Conservation (phyloP, 1,140 invertebrate genomes). For the Leguminivora glycinivorella region DNA sequence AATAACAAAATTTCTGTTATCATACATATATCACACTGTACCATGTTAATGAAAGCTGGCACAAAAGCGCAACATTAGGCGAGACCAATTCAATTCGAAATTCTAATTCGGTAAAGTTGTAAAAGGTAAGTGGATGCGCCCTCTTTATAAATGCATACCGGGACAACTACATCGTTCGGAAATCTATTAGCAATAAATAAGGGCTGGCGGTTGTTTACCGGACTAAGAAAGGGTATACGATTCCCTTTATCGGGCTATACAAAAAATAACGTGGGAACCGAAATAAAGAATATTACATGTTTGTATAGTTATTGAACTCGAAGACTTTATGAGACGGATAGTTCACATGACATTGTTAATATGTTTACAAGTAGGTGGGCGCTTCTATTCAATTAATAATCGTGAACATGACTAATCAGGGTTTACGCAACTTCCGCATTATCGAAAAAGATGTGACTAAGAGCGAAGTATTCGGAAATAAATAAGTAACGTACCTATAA, state of each 20-base stretch:
- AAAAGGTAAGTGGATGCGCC: constrained; percentile 54
- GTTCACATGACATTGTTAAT: constrained; percentile 33
- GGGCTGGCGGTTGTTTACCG: constrained; percentile 64
- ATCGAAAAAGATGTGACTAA: constrained; percentile 24
- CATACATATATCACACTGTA: too few relatives aligned
- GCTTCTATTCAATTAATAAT: constrained; percentile 12
- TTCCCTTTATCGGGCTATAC: constrained; percentile 70
- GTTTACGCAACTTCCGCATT: constrained; percentile 19
- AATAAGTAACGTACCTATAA: constrained; percentile 21
- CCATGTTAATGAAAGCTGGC: not conserved
- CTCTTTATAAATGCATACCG: constrained; percentile 59
- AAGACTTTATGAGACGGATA: constrained; percentile 44
- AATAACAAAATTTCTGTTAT: too few relatives aligned
- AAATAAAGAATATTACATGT: constrained; percentile 68
- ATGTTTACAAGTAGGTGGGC: not conserved
- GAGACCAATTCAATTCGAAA: not conserved
- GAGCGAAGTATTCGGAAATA: constrained; percentile 28
- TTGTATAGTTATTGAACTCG: constrained; percentile 60
- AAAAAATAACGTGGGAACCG: constrained; percentile 76
- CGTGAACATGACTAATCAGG: constrained; percentile 25
- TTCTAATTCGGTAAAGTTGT: not conserved
- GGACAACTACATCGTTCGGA: constrained; percentile 59
- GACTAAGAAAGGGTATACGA: constrained; percentile 71
- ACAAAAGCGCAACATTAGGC: not conserved
- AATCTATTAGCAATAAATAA: constrained; percentile 77